phyloP scores from a whole-genome alignment of 2,113 vertebrate species.

The rabbit (Oryctolagus cuniculus) region mOryCun1.1 NC_091434.1:100613501-100614000 shows the following conservation, averaged over 20 bases:
- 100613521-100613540: background rate
- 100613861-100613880: background rate
- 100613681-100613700: background rate
- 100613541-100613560: slow-evolving; percentile 35
- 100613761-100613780: background rate
- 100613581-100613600: background rate
- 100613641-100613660: background rate
- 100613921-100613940: background rate
- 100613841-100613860: background rate
- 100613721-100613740: background rate
- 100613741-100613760: background rate
- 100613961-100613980: background rate
- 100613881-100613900: background rate
- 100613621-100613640: background rate
- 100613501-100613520: slow-evolving; percentile 2
- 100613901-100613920: background rate
- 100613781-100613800: background rate
- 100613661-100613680: background rate
- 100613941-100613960: slow-evolving; percentile 22
- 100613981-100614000: background rate
- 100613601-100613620: slow-evolving; percentile 20
- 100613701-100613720: background rate
- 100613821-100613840: background rate
- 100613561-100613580: background rate
- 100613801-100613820: background rate